Percentiles rank a stretch among this genome's conserved stretches.
Conservation (phyloP, 2,113 vertebrate species). For the Pipra filicauda region DNA sequence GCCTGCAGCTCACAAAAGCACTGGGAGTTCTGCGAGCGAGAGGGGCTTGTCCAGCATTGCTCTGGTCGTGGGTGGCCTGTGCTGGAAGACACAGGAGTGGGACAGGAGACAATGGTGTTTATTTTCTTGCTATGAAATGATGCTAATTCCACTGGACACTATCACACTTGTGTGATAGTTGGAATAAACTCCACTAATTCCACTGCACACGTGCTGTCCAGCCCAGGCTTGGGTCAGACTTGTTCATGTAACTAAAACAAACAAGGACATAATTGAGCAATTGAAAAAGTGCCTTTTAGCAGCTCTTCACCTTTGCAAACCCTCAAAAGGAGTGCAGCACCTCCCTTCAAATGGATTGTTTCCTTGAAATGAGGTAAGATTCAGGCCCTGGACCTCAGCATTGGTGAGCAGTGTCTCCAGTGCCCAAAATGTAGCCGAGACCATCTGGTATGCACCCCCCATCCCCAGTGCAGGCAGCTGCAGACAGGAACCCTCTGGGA, state of each 20-base stretch:
- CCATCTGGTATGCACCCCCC: rapidly evolving
- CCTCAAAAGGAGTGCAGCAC: neutral
- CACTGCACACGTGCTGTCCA: rapidly evolving
- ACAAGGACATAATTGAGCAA: neutral
- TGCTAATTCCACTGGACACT: neutral
- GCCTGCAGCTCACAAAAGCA: neutral
- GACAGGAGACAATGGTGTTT: neutral
- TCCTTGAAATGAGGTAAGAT: neutral
- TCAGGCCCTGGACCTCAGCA: neutral
- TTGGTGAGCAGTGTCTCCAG: neutral
- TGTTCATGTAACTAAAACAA: rapidly evolving
- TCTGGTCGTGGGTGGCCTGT: rapidly evolving
- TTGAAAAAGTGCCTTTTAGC: neutral
- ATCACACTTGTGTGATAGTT: neutral
- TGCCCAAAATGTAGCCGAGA: rapidly evolving
- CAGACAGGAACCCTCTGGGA: neutral
- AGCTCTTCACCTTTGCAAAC: neutral
- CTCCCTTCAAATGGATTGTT: neutral
- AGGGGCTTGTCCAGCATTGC: rapidly evolving
- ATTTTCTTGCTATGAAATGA: neutral
- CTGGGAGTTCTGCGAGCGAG: rapidly evolving
- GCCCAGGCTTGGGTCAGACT: neutral
- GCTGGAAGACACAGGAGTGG: neutral
- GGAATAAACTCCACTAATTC: neutral
- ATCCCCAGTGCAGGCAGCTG: neutral